Percentiles rank a stretch among this genome's conserved stretches.
phyloP scores from a whole-genome alignment of 2,888 invertebrate species.

The Cosmorhoe ocellata region DNA sequence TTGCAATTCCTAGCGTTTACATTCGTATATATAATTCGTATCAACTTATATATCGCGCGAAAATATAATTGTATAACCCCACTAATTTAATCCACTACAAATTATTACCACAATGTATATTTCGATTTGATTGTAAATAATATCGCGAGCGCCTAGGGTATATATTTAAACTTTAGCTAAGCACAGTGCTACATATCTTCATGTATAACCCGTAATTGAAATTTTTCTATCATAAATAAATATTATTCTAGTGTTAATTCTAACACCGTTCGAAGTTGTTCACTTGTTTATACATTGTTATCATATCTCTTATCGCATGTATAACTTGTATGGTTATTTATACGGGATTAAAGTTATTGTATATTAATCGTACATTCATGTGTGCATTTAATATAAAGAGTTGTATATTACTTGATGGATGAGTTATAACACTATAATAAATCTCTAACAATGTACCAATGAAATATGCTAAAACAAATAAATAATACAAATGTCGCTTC shows the following conservation, averaged over 20 bases:
- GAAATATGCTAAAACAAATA: conserved; percentile 78
- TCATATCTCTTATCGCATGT: conserved; percentile 79
- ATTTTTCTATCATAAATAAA: conserved; percentile 69
- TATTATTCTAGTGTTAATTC: conserved; percentile 74
- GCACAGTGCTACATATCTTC: conserved; percentile 79
- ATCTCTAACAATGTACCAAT: conserved; percentile 81
- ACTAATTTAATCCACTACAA: conserved; percentile 55
- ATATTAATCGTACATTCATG: conserved; percentile 75
- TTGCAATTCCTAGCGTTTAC: conserved; percentile 72
- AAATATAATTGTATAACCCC: conserved; percentile 49
- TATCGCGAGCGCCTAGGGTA: conserved; percentile 60
- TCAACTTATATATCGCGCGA: conserved; percentile 31
- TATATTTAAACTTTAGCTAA: conserved; percentile 65
- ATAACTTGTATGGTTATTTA: conserved; percentile 77
- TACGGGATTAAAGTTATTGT: conserved; percentile 55
- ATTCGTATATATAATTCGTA: conserved; percentile 43
- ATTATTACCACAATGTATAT: conserved; percentile 55
- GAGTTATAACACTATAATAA: conserved; percentile 70
- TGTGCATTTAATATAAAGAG: conserved; percentile 76
- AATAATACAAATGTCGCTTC: conserved; percentile 82
- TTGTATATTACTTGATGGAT: conserved; percentile 76
- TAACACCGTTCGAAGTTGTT: conserved; percentile 78
- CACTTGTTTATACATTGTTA: conserved; percentile 82
- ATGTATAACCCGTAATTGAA: conserved; percentile 67
- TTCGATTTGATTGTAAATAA: conserved; percentile 63